Evolutionary conservation across 2,797 vertebrate genomes (phyloP), one percentile per base, ranked within the genome.

Genomic region (Silurus lanzhouensis): DNA sequence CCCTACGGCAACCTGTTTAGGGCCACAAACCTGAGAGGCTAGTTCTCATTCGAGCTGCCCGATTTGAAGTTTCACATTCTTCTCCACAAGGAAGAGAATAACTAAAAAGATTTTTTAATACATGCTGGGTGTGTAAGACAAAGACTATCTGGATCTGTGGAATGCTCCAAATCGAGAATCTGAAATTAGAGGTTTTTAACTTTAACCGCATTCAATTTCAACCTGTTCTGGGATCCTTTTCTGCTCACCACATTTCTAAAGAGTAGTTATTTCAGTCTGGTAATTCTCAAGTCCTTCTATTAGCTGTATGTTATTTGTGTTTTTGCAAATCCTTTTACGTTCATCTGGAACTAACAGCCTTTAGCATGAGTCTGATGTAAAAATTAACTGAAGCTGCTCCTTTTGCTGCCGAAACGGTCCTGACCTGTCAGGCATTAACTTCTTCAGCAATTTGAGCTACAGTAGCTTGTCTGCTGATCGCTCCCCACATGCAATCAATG

Each of bases 1-100:
- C 61, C 71, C 68, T 75, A 68, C 57, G 7, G 60, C 67, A 81
- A 55, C 57, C n/a, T 20, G 82, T 80, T 84, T 84, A 25, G 77
- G 61, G 48, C 46, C 44, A n/a, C 79, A 87, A 67, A 67, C 25
- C 22, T 61, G 25, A 61, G n/a, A 67, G 46, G 31, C 68, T 83
- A 44, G 15, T 57, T 58, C 19, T 81, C 17, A 2, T 68, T 52
- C 22, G 44, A 58, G 61, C 4, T 57, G 3, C n/a, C 55, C n/a
- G 31, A 83, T 15, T 15, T 44, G 20, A 67, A 48, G 6, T 31
- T 25, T 83, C 58, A 14, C 71, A 27, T 58, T 61, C 55, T n/a
- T 64, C n/a, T 27, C 17, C 22, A 52, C 6, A 61, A 14, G 27
- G 4, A 38, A 17, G 1, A 38, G 5, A 48, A 6, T 15, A 81